Evolutionary conservation across 2,888 invertebrate genomes (phyloP).

Genomic region (Oxystoma pomonae): DNA sequence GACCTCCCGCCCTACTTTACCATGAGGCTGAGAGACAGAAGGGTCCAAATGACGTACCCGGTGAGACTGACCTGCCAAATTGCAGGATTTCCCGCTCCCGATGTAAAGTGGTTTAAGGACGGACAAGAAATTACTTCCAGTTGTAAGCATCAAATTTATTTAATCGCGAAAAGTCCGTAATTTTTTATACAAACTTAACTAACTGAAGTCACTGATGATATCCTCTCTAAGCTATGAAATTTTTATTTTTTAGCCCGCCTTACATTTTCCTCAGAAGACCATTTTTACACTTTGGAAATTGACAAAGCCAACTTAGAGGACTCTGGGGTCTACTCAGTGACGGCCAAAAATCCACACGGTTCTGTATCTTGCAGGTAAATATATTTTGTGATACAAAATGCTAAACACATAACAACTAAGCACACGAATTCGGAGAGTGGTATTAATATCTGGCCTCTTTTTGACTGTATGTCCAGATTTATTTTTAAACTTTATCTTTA

Average conservation of each 20-base stretch:
- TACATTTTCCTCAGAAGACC: conserved; percentile 62
- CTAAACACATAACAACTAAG: no score
- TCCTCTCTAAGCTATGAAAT: no score
- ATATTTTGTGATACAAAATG: no score
- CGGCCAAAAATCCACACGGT: conserved; percentile 76
- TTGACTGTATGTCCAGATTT: no score
- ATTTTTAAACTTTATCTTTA: no score
- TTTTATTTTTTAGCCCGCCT: conserved; percentile 55
- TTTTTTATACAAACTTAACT: no score
- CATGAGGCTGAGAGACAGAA: conserved; percentile 76
- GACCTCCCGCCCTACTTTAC: conserved; percentile 76
- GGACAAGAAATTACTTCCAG: conserved; percentile 58
- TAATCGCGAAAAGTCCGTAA: no score
- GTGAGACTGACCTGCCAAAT: conserved; percentile 84
- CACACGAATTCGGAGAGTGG: no score
- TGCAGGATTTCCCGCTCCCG: conserved; percentile 69
- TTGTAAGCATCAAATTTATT: no score
- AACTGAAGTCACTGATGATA: no score
- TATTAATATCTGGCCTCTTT: no score
- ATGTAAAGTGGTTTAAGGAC: conserved; percentile 82
- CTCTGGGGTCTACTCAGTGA: conserved; percentile 74
- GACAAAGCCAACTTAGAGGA: conserved; percentile 72
- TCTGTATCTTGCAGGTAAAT: conserved; percentile 66
- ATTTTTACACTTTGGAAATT: conserved; percentile 82
- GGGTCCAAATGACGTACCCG: conserved; percentile 80